Percentiles rank a stretch among this genome's conserved stretches.
phyloP scores from a whole-genome alignment of 2,888 invertebrate genomes.

The Steinernema scapterisci region DNA sequence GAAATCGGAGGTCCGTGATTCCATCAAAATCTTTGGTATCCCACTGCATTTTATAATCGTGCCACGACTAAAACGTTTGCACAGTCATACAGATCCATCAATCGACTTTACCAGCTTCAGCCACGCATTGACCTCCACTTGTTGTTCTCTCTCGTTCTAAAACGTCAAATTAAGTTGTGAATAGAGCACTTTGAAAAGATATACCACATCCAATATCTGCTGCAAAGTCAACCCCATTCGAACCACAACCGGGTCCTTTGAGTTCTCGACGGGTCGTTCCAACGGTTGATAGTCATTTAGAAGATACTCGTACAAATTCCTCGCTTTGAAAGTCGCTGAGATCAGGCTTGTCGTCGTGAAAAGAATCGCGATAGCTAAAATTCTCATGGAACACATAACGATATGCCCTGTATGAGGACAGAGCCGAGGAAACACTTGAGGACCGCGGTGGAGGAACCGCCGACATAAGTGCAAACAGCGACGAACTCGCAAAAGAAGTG shows the following conservation, averaged over 20 bases:
- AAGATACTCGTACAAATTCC: conserved; percentile 49
- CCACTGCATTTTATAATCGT: conserved; percentile 54
- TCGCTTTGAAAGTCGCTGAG: conserved; percentile 35
- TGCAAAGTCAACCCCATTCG: conserved; percentile 51
- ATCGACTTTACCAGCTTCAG: conserved; percentile 47
- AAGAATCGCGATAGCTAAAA: too few species aligned
- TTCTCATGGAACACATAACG: too few species aligned
- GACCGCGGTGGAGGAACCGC: neutral
- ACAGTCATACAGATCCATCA: neutral
- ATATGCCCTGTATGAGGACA: too few species aligned
- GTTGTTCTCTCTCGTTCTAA: conserved; percentile 57
- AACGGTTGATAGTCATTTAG: conserved; percentile 53
- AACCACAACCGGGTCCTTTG: conserved; percentile 50
- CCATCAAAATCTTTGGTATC: conserved; percentile 52
- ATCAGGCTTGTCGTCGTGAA: too few species aligned
- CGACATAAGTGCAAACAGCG: neutral
- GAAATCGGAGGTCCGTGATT: conserved; percentile 50
- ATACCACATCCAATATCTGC: conserved; percentile 45
- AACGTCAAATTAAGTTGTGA: neutral
- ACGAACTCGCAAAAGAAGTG: neutral
- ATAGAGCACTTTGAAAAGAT: too few species aligned
- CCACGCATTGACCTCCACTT: conserved; percentile 58
- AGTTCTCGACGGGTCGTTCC: conserved; percentile 52
- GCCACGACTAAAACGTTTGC: conserved; percentile 52
- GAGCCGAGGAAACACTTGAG: too few species aligned